phyloP scores from a whole-genome alignment of 2,113 vertebrate species.

The Zosterops japonicus region DNA sequence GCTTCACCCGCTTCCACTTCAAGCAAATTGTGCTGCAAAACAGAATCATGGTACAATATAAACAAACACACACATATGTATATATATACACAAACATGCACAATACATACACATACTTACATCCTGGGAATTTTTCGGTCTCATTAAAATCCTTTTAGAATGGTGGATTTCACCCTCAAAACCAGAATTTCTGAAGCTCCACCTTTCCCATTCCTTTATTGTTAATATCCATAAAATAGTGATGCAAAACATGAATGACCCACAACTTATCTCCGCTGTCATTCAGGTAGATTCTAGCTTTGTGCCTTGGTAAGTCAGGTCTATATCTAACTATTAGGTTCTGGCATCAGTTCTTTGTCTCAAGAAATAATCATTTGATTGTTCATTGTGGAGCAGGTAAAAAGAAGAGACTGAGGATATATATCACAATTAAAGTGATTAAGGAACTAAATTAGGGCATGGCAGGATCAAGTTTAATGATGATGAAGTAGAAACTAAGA shows the following conservation, averaged over 20 bases:
- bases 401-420: neutral
- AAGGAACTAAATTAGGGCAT: neutral
- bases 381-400: neutral
- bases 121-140: neutral
- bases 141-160: neutral
- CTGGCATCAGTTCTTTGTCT: neutral
- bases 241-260: neutral
- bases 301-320: neutral
- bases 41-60: neutral
- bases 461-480: neutral
- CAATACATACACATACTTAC: neutral
- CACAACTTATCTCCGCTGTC: neutral
- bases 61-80: neutral
- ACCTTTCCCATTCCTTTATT: neutral
- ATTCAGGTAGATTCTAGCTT: neutral
- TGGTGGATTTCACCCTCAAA: neutral
- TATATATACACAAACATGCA: fast-evolving
- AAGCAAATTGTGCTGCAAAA: constrained; percentile 1
- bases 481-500: neutral
- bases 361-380: neutral
- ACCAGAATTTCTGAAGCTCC: neutral
- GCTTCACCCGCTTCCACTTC: constrained; percentile 28
- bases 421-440: neutral
- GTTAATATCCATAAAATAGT: neutral
- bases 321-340: neutral